These are phyloP conservation scores for Netelia inedita DNA, from an alignment of 2,888 invertebrate genomes.

Conservation along the genomic window DNA sequence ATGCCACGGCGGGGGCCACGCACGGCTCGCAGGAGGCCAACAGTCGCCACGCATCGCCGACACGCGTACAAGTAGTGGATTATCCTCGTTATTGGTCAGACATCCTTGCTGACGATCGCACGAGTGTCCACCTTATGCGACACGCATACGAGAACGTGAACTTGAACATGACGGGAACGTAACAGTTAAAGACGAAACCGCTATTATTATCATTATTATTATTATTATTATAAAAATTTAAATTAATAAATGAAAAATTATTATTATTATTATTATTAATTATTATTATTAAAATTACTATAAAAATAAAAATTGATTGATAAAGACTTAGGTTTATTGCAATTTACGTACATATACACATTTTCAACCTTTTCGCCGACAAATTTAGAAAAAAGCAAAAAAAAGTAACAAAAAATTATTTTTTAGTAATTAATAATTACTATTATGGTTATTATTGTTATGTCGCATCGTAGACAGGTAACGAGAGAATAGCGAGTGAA, in stretches of 20 bases:
- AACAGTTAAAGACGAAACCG: not conserved
- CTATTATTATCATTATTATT: not conserved
- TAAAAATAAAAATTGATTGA: not conserved
- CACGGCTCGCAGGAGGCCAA: constrained; percentile 30
- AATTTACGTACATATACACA: too few relatives aligned
- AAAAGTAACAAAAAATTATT: too few relatives aligned
- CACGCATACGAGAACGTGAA: constrained; percentile 35
- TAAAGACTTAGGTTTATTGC: too few relatives aligned
- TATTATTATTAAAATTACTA: not conserved
- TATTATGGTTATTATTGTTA: too few relatives aligned
- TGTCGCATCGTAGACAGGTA: not conserved
- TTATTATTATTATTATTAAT: not conserved
- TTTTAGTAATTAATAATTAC: too few relatives aligned
- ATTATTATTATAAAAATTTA: constrained; percentile 7
- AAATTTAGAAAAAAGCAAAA: too few relatives aligned
- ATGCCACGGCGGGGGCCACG: constrained; percentile 34
- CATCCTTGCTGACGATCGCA: constrained; percentile 1
- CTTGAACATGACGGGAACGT: constrained; percentile 38
- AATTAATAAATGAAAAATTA: not conserved
- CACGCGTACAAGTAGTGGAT: constrained; percentile 26
- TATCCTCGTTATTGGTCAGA: constrained; percentile 45
- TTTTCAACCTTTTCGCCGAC: too few relatives aligned
- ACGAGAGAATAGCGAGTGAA: not conserved
- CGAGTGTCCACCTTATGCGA: not conserved
- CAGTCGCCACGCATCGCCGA: not conserved